Percentiles rank a stretch among this genome's conserved stretches.
phyloP scores from a whole-genome alignment of 1,140 invertebrate species.

The Eumeta japonica region DNA sequence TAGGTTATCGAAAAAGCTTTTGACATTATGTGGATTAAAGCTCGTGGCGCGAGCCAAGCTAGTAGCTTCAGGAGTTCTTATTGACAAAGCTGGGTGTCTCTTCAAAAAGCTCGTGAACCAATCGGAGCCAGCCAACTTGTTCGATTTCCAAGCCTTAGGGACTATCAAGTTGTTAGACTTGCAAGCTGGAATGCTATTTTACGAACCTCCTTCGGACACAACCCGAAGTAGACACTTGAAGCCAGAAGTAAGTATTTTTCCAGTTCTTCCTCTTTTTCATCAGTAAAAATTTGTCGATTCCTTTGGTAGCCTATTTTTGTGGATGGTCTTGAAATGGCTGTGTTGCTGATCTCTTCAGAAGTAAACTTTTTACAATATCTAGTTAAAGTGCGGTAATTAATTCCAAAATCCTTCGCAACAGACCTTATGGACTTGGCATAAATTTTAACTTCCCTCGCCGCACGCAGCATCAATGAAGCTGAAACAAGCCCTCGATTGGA shows the following conservation, averaged over 20 bases:
- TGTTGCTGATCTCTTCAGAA: no score
- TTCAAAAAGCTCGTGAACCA: conserved; percentile 16
- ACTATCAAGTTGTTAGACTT: background rate
- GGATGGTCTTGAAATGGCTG: no score
- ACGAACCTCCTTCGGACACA: conserved; percentile 1
- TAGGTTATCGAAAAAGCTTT: conserved; percentile 27
- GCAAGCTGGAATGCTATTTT: conserved; percentile 1
- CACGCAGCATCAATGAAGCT: no score
- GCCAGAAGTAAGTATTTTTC: background rate
- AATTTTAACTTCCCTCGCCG: no score
- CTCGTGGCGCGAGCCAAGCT: conserved; percentile 28
- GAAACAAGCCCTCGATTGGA: no score
- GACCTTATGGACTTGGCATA: no score
- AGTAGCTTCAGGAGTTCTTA: conserved; percentile 31
- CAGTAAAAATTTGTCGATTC: no score
- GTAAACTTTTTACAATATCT: no score
- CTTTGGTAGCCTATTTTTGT: no score
- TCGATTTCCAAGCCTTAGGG: conserved; percentile 8
- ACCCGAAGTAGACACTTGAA: conserved; percentile 2
- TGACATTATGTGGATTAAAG: conserved; percentile 32
- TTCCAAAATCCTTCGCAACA: no score
- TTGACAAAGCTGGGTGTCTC: conserved; percentile 23
- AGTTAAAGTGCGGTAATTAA: no score
- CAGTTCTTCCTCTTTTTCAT: background rate
- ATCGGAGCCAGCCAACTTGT: conserved; percentile 16